Conservation (phyloP, 2,888 invertebrate genomes). For the Troides oblongomaculatus region DNA sequence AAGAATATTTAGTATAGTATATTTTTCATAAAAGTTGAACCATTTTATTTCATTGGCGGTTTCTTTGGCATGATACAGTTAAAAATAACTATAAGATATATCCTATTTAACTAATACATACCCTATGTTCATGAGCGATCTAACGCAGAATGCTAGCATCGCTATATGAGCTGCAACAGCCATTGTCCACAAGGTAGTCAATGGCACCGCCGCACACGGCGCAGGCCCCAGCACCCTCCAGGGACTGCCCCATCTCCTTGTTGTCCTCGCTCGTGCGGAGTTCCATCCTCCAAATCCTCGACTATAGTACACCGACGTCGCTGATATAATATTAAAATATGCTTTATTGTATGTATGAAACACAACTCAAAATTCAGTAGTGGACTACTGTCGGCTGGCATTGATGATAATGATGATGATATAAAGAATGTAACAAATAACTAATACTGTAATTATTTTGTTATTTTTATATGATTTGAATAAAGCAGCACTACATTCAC, state of each 20-base stretch:
- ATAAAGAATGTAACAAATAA: too few relatives aligned
- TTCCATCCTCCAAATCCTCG: constrained; percentile 74
- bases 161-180: constrained; percentile 62
- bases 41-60: too few relatives aligned
- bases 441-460: too few relatives aligned
- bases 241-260: constrained; percentile 61
- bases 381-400: too few relatives aligned
- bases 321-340: constrained; percentile 39
- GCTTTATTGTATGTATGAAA: neutral
- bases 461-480: too few relatives aligned
- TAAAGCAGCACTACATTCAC: too few relatives aligned
- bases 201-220: constrained; percentile 66
- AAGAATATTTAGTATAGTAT: too few relatives aligned
- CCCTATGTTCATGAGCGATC: constrained; percentile 70
- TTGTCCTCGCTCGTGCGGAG: constrained; percentile 56
- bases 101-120: constrained; percentile 38
- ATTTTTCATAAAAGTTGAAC: too few relatives aligned
- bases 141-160: constrained; percentile 65
- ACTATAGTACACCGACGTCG: constrained; percentile 72
- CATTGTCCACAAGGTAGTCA: constrained; percentile 62
- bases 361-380: neutral
- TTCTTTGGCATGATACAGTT: too few relatives aligned
- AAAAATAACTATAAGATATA: too few relatives aligned
- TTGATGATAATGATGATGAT: too few relatives aligned
- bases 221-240: constrained; percentile 72